Conservation (phyloP, 2,888 invertebrate genomes). For the Drosophila infuscata region DNA sequence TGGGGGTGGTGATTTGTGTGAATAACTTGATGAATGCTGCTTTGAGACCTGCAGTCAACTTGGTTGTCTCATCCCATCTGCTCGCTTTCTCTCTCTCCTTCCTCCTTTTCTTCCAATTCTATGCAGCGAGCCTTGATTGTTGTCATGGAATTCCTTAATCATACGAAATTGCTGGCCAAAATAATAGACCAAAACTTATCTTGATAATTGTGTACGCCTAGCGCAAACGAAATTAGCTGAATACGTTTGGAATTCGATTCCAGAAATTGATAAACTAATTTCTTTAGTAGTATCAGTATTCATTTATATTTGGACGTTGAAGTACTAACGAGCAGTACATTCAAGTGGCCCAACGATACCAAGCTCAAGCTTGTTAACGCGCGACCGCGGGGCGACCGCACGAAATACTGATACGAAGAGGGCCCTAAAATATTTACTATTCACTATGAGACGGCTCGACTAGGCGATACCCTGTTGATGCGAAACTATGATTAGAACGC, state of each 20-base stretch:
- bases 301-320: too few species aligned
- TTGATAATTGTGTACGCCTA: neutral
- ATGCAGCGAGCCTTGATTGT: constrained; percentile 22
- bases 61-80: constrained; percentile 35
- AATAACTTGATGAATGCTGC: constrained; percentile 75
- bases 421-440: neutral
- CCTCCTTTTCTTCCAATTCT: neutral
- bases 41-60: constrained; percentile 31
- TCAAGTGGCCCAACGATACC: too few species aligned
- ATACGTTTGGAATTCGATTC: neutral
- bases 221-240: neutral
- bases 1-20: constrained; percentile 60
- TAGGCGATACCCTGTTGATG: neutral
- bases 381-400: too few species aligned
- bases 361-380: too few species aligned
- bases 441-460: neutral
- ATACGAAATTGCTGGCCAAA: constrained; percentile 15
- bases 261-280: neutral
- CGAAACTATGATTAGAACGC: too few species aligned
- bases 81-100: constrained; percentile 19
- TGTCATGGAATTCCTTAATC: constrained; percentile 34
- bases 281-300: neutral
- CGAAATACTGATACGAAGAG: too few species aligned
- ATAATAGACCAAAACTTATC: neutral
- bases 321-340: too few species aligned